A percentile compares a stretch with the other conserved stretches of the same genome.
These are phyloP conservation scores for Trachelipus rathkii DNA, from an alignment of 1,140 invertebrate species.

Conservation along the genomic window DNA sequence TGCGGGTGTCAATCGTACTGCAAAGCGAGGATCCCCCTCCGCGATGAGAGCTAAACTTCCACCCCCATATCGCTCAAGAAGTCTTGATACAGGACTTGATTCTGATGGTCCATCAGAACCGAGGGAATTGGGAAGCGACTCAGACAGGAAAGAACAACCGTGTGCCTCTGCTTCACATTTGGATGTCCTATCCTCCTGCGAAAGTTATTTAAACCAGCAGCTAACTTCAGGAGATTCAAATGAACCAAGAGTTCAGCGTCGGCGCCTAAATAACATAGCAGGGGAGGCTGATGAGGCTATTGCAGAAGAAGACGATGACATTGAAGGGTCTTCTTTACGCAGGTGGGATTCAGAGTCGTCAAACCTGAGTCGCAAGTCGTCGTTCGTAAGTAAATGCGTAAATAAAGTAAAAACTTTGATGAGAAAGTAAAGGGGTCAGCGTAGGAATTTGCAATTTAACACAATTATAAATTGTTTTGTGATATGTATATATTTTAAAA, in stretches of 20 bases:
- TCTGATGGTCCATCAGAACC: not conserved
- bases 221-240: not conserved
- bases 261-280: not conserved
- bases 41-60: constrained; percentile 35
- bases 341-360: not conserved
- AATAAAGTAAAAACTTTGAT: not conserved
- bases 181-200: not conserved
- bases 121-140: not conserved
- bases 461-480: too few relatives aligned
- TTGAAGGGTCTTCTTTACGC: not conserved
- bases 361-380: not conserved
- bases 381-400: constrained; percentile 2
- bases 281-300: not conserved
- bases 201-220: not conserved
- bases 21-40: constrained; percentile 32
- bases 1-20: constrained; percentile 29
- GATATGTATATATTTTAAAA: too few relatives aligned
- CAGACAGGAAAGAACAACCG: not conserved
- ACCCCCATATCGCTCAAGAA: constrained; percentile 41
- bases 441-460: not conserved
- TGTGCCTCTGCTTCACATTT: not conserved
- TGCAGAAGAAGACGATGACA: not conserved
- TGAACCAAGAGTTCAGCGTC: not conserved
- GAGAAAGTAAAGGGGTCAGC: not conserved
- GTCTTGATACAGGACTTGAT: constrained; percentile 44